Percentiles rank a stretch among this genome's conserved stretches.
These are phyloP conservation scores for Semotilus atromaculatus DNA, from an alignment of 2,797 vertebrate genomes.

Conservation along the genomic window DNA sequence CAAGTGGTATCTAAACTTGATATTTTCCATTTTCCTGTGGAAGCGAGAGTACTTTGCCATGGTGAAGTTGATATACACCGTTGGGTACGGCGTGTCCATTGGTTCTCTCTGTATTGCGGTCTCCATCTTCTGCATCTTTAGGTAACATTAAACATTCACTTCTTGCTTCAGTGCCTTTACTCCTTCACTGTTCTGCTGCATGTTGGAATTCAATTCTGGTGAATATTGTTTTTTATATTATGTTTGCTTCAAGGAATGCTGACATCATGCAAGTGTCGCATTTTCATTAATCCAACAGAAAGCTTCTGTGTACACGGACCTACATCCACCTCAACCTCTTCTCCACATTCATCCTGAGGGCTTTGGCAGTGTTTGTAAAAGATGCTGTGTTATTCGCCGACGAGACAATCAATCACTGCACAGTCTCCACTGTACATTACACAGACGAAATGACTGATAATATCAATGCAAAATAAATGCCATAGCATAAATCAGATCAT, in stretches of 20 bases:
- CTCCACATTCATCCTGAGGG: constrained; percentile 77
- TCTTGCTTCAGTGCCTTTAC: background rate
- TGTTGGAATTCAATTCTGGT: background rate
- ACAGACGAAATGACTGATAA: background rate
- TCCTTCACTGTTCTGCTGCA: background rate
- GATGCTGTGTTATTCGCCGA: constrained; percentile 79
- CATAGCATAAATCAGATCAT: background rate
- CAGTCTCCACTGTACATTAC: constrained; percentile 73
- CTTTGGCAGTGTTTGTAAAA: constrained; percentile 78
- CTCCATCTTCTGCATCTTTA: constrained; percentile 52
- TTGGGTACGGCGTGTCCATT: constrained; percentile 57
- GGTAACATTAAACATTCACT: constrained; percentile 30
- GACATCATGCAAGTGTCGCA: background rate
- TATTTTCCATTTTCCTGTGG: constrained; percentile 4
- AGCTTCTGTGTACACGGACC: constrained; percentile 79
- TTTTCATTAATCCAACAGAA: constrained; percentile 64
- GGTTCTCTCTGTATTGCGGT: constrained; percentile 46
- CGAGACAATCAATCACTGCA: constrained; percentile 75
- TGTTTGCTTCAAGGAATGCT: background rate
- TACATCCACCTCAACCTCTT: constrained; percentile 82
- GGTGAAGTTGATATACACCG: constrained; percentile 58
- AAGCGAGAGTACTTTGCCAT: constrained; percentile 51
- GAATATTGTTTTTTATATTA: background rate
- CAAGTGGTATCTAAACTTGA: background rate
- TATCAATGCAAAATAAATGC: background rate